phyloP scores from a whole-genome alignment of 2,113 vertebrate species.

The Xiphorhynchus elegans region DNA sequence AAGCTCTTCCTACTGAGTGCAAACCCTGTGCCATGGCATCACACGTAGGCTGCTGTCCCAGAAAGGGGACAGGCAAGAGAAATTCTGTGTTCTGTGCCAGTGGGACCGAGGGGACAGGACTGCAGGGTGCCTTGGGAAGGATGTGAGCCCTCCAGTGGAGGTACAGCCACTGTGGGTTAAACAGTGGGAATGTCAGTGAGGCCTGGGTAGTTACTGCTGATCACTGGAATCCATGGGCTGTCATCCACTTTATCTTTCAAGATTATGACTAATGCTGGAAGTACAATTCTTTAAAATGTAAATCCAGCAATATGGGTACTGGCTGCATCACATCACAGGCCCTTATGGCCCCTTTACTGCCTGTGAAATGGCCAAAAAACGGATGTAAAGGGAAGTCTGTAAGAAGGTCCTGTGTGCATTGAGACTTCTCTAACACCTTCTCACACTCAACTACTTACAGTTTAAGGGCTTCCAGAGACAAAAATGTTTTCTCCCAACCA shows the following conservation, averaged over 20 bases:
- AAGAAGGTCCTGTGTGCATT: background rate
- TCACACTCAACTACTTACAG: background rate
- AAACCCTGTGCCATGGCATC: background rate
- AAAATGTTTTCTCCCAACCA: background rate
- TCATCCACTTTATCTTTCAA: background rate
- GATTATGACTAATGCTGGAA: background rate
- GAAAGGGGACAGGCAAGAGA: background rate
- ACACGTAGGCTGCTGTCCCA: background rate
- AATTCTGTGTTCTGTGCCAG: background rate
- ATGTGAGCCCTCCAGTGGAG: accelerated
- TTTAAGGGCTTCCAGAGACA: background rate
- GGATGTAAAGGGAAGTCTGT: background rate
- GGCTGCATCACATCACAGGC: background rate
- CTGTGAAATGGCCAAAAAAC: background rate
- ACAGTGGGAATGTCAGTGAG: background rate
- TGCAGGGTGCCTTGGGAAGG: background rate
- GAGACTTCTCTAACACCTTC: background rate
- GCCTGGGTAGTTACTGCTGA: background rate
- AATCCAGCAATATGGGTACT: background rate
- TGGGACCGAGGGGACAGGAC: background rate
- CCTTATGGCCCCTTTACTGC: background rate
- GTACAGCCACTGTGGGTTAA: background rate
- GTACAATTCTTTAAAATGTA: background rate
- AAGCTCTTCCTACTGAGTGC: background rate
- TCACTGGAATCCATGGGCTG: background rate